phyloP scores from a whole-genome alignment of 37 sponge, comb jelly and placozoan species.

The Geodia barretti region DNA sequence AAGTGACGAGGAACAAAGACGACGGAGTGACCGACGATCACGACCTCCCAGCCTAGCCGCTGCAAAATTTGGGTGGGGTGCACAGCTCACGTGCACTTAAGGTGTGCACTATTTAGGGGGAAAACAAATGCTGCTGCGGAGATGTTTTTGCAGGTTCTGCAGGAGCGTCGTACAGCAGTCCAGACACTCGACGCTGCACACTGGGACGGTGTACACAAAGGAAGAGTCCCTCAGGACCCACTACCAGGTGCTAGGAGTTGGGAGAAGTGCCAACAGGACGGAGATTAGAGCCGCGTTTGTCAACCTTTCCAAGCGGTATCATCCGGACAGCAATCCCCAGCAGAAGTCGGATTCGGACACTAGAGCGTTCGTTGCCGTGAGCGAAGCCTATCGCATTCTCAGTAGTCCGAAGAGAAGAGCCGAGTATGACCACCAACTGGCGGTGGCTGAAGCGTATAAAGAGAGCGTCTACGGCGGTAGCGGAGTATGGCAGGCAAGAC shows the following conservation, averaged over 20 bases:
- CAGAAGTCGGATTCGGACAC: neutral
- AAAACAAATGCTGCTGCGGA: neutral
- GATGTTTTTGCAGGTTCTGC: neutral
- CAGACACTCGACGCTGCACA: neutral
- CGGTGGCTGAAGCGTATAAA: neutral
- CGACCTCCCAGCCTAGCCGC: too few relatives aligned
- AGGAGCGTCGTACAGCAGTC: neutral
- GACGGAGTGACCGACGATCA: neutral
- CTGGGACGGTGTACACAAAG: neutral
- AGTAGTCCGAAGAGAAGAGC: conserved; percentile 18
- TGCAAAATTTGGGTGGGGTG: conserved; percentile 1
- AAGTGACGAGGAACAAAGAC: too few relatives aligned
- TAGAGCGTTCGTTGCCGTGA: conserved; percentile 41
- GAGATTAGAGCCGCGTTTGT: conserved; percentile 62
- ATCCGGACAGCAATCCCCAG: conserved; percentile 65
- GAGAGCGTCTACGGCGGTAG: neutral
- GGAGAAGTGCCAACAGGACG: conserved; percentile 21
- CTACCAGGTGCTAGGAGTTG: conserved; percentile 55
- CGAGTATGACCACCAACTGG: conserved; percentile 45
- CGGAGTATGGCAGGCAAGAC: neutral
- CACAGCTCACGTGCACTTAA: neutral
- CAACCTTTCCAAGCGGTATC: conserved; percentile 56
- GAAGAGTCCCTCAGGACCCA: neutral
- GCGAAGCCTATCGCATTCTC: conserved; percentile 62
- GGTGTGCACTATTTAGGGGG: too few relatives aligned